Evolutionary conservation across 2,113 vertebrate genomes (phyloP).

Genomic region (Podocnemis expansa): DNA sequence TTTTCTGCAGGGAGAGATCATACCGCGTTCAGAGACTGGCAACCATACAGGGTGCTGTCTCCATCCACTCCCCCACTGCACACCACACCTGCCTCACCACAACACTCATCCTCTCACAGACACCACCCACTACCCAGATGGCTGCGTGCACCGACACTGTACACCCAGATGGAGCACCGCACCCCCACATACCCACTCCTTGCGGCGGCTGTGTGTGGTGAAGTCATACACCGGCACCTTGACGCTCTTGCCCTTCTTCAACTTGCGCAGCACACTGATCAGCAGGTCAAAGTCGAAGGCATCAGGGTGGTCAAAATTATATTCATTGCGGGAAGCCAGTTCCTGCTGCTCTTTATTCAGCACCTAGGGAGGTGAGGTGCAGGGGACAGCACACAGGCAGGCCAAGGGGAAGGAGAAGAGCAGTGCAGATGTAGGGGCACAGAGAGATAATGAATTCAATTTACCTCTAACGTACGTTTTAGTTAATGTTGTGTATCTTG

Average conservation of each 20-base stretch:
- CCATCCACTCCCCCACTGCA: background rate
- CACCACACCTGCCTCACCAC: too few species aligned
- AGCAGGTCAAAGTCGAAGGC: constrained; percentile 93
- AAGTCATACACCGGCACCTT: constrained; percentile 93
- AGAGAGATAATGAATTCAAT: too few species aligned
- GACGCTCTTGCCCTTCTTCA: constrained; percentile 92
- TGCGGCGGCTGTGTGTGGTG: constrained; percentile 85
- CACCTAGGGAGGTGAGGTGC: constrained; percentile 70
- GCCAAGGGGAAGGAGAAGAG: too few species aligned
- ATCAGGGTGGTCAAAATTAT: constrained; percentile 92
- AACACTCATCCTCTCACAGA: background rate
- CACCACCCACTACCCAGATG: background rate
- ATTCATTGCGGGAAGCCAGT: constrained; percentile 84
- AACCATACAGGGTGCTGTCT: background rate
- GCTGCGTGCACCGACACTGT: background rate
- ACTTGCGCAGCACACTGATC: constrained; percentile 84
- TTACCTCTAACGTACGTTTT: too few species aligned
- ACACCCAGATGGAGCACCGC: too few species aligned
- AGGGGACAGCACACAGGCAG: background rate
- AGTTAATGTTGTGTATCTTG: too few species aligned
- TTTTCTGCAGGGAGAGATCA: constrained; percentile 80
- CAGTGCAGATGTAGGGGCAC: too few species aligned
- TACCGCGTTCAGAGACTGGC: fast-evolving
- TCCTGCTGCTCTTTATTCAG: constrained; percentile 88
- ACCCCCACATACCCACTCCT: constrained; percentile 85